phyloP scores from a whole-genome alignment of 2,888 invertebrate genomes.

The Caenorhabditis imperialis region DNA sequence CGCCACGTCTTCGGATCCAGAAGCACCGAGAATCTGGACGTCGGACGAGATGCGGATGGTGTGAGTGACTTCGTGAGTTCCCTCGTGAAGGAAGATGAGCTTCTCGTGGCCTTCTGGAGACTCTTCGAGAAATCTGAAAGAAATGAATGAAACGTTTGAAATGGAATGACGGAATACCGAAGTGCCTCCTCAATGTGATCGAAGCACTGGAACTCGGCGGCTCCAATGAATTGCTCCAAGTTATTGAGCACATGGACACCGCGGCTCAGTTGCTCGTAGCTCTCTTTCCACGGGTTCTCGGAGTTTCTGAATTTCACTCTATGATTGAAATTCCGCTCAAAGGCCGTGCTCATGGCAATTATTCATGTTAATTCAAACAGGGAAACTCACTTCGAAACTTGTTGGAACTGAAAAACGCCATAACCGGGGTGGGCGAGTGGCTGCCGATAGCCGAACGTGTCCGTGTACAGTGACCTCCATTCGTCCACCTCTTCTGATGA shows the following conservation, averaged over 20 bases:
- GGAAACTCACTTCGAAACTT: slow-evolving; percentile 81
- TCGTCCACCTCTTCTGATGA: slow-evolving; percentile 82
- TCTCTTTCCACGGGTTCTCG: slow-evolving; percentile 97
- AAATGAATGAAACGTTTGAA: no score
- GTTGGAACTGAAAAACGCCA: slow-evolving; percentile 90
- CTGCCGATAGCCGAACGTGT: slow-evolving; percentile 94
- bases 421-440: slow-evolving; percentile 92
- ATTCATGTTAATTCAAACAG: no score
- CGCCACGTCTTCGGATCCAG: slow-evolving; percentile 63
- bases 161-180: slow-evolving; percentile 45
- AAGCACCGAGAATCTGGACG: slow-evolving; percentile 91
- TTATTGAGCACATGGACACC: slow-evolving; percentile 76
- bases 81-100: slow-evolving; percentile 93
- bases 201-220: slow-evolving; percentile 70
- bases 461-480: slow-evolving; percentile 95
- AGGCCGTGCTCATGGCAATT: no score
- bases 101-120: slow-evolving; percentile 79
- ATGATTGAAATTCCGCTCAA: slow-evolving; percentile 54
- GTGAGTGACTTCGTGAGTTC: slow-evolving; percentile 89
- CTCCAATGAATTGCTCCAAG: slow-evolving; percentile 58
- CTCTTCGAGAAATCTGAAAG: slow-evolving; percentile 52
- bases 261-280: slow-evolving; percentile 87
- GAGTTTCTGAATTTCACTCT: slow-evolving; percentile 10
- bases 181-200: slow-evolving; percentile 74
- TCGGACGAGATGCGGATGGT: slow-evolving; percentile 91